phyloP scores from a whole-genome alignment of 2,888 invertebrate genomes.

The Apamea epomidion region DNA sequence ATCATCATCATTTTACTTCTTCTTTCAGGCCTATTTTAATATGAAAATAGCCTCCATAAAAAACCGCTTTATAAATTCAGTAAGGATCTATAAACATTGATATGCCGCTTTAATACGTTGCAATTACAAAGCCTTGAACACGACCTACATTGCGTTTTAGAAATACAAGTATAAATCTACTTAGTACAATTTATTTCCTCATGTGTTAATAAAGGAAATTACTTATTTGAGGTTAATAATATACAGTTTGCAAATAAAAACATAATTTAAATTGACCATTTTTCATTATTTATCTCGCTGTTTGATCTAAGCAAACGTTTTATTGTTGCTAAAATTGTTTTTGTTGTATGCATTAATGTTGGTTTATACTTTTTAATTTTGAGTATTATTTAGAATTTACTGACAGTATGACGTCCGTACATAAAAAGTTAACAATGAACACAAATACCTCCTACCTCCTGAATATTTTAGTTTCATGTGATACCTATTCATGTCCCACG shows the following conservation, averaged over 20 bases:
- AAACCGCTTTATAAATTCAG: neutral
- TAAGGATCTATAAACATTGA: conserved; percentile 39
- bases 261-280: conserved; percentile 39
- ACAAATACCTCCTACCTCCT: neutral
- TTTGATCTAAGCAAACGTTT: conserved; percentile 46
- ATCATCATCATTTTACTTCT: neutral
- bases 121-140: conserved; percentile 64
- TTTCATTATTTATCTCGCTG: conserved; percentile 45
- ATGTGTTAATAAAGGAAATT: conserved; percentile 57
- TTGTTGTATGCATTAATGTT: neutral
- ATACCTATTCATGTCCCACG: neutral
- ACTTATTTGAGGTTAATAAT: conserved; percentile 50
- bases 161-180: conserved; percentile 42
- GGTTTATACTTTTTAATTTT: conserved; percentile 7
- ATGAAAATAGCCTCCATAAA: neutral
- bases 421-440: neutral
- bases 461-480: neutral
- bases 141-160: conserved; percentile 64
- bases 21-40: neutral
- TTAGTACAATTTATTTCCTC: conserved; percentile 59
- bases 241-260: conserved; percentile 28
- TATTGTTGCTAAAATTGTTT: conserved; percentile 35
- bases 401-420: neutral
- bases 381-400: neutral
- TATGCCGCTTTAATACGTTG: conserved; percentile 32